Percentiles rank a stretch among this genome's conserved stretches.
Conservation (phyloP, 2,888 invertebrate genomes). For the Cremastinae sp. region DNA sequence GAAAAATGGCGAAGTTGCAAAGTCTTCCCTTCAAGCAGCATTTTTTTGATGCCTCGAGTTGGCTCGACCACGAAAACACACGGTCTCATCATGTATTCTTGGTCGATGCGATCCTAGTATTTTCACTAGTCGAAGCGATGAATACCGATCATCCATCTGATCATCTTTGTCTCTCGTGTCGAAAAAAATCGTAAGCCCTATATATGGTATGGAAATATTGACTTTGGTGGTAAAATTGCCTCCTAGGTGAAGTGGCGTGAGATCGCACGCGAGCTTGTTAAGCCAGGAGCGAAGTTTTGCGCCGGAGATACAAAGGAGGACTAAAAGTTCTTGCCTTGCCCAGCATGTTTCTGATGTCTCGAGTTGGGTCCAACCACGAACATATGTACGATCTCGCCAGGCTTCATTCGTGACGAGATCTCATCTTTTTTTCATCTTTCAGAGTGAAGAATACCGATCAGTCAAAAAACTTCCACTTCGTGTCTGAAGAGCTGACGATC, state of each 20-base stretch:
- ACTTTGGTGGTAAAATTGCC: slow-evolving; percentile 13
- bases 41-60: slow-evolving; percentile 15
- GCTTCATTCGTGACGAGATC: no score
- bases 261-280: slow-evolving; percentile 38
- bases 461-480: no score
- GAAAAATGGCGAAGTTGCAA: not conserved
- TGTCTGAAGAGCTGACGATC: no score
- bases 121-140: slow-evolving; percentile 1
- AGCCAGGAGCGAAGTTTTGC: not conserved
- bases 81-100: slow-evolving; percentile 69
- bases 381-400: no score
- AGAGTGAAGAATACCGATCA: no score
- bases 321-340: no score
- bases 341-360: no score
- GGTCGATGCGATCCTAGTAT: not conserved
- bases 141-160: not conserved
- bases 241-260: slow-evolving; percentile 29
- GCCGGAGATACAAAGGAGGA: slow-evolving; percentile 3
- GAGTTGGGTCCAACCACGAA: no score
- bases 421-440: no score
- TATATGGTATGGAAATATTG: not conserved
- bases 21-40: slow-evolving; percentile 12
- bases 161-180: not conserved
- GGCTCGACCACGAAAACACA: slow-evolving; percentile 58
- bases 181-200: not conserved